A percentile compares a stretch with the other conserved stretches of the same genome.
These are phyloP conservation scores for Heliconius hortense DNA, from an alignment of 2,888 invertebrate species.

Conservation along the genomic window DNA sequence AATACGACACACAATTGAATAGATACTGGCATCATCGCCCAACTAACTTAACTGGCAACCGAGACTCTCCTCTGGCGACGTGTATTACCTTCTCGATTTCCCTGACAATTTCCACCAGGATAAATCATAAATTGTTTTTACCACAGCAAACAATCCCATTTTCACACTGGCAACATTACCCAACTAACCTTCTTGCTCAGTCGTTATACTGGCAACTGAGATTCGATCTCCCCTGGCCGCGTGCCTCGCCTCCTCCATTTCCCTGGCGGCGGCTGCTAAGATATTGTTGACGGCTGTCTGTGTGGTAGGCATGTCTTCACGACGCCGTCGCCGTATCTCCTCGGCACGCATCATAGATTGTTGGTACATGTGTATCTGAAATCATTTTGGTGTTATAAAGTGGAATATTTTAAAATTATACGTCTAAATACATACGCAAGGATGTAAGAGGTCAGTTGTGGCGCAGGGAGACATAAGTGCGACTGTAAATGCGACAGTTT, in stretches of 20 bases:
- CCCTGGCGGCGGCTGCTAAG: conserved; percentile 74
- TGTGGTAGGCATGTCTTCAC: conserved; percentile 69
- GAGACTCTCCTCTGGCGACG: background rate
- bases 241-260: conserved; percentile 75
- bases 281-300: conserved; percentile 78
- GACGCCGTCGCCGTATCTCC: conserved; percentile 71
- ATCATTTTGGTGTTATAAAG: background rate
- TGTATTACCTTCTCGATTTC: background rate
- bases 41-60: background rate
- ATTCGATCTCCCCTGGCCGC: conserved; percentile 53
- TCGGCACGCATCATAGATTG: conserved; percentile 80
- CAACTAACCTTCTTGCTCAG: conserved; percentile 67
- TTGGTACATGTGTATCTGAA: conserved; percentile 78
- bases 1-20: no score
- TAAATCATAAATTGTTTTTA: background rate
- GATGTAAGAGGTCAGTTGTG: background rate
- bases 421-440: no score
- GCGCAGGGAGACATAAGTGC: no score
- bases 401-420: background rate
- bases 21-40: background rate
- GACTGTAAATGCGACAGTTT: no score
- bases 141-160: background rate
- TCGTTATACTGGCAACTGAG: conserved; percentile 70
- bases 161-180: conserved; percentile 37
- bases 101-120: background rate